Evolutionary conservation across 1,140 invertebrate genomes (phyloP).

Genomic region (Eriosoma lanigerum): DNA sequence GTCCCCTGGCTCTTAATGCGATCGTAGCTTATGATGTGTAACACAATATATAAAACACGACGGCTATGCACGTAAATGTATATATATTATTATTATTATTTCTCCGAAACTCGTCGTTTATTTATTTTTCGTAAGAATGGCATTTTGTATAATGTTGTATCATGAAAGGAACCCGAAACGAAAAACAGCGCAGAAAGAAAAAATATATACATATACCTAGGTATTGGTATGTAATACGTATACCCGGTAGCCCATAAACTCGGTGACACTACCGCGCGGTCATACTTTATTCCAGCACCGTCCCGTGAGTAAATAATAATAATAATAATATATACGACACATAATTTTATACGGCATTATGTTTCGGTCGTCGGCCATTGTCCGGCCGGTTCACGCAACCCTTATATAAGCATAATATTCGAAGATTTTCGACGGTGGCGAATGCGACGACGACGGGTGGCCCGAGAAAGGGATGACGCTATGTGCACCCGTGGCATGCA

Average conservation of each 20-base stretch:
- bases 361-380: slow-evolving; percentile 5
- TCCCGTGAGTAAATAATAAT: no score
- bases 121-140: neutral
- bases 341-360: no score
- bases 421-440: neutral
- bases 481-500: neutral
- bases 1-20: no score
- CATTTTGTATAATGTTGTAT: neutral
- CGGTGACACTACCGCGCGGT: neutral
- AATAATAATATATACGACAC: neutral
- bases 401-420: neutral
- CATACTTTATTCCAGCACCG: no score
- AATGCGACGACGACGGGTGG: slow-evolving; percentile 29
- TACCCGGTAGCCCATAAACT: slow-evolving; percentile 25
- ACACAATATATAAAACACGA: no score
- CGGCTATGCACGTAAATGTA: no score
- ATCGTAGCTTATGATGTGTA: no score
- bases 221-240: neutral
- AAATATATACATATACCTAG: no score
- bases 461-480: slow-evolving; percentile 9
- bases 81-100: neutral
- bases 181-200: neutral
- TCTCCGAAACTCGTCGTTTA: slow-evolving; percentile 9
- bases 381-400: slow-evolving; percentile 34
- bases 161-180: no score